These are phyloP conservation scores for Rhabdophis nuchalis DNA, from an alignment of 2,797 vertebrate species.

Conservation along the genomic window DNA sequence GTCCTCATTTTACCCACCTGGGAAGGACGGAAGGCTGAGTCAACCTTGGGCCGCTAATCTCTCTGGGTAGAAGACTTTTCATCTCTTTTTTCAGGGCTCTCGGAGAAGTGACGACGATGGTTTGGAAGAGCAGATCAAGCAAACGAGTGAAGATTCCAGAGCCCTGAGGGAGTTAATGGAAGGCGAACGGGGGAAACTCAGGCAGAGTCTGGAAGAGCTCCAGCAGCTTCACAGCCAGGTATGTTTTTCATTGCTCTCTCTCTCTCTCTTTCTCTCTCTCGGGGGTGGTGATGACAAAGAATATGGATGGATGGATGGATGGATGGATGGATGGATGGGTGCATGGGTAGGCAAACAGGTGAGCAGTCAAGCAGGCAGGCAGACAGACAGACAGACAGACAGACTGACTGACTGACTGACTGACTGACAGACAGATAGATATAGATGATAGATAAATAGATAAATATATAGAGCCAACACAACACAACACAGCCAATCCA, in stretches of 20 bases:
- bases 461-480: no score
- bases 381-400: no score
- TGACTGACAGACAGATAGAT: constrained; percentile 60
- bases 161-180: constrained; percentile 86
- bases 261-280: no score
- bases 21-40: neutral
- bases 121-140: constrained; percentile 92
- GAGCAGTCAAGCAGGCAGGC: constrained; percentile 68
- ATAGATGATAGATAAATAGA: no score
- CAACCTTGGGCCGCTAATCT: neutral
- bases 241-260: neutral
- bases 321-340: no score
- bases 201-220: constrained; percentile 79
- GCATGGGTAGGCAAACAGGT: no score
- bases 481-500: no score
- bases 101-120: constrained; percentile 90
- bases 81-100: constrained; percentile 75
- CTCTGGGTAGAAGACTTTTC: constrained; percentile 18
- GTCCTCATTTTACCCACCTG: no score
- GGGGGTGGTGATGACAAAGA: no score
- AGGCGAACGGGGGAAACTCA: constrained; percentile 84
- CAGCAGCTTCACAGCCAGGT: constrained; percentile 93
- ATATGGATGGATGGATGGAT: no score
- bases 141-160: constrained; percentile 87
- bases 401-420: no score